Base-by-base conservation (phyloP, 2,888 invertebrate genomes). In the Crematogaster levior region DNA sequence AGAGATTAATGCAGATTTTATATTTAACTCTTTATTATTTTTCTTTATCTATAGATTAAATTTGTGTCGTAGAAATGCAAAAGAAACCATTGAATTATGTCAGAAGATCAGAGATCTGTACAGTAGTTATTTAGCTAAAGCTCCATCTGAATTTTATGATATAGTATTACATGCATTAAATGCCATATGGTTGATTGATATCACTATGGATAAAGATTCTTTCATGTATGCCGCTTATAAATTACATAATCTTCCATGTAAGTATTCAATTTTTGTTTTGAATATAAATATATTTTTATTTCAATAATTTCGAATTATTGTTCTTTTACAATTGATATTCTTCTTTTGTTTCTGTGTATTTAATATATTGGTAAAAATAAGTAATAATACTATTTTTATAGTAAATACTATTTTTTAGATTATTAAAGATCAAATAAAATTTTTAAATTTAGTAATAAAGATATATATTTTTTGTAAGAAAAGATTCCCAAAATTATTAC, bases 181-280 rank as follows among this genome's bases (percentile, higher is more conserved):
- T 30, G 97, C 97, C 1, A 93, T 97, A 92, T 96, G 96, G 96
- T 95, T 95, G 37, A 93, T 96, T 56, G 96, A 97, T 91, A 96
- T 96, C 0, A 91, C 95, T n/a, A 93, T 97, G 0, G 94, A 96
- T 15, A 94, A 95, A 0, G 94, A 95, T 2, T 94, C 96, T 0
- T 95, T 96, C 86, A 87, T 97, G 37, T 95, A 95, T 91, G 95
- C 95, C 85, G 95, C 95, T 24, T 95, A 95, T 86, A 91, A 95
- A 27, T 81, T 96, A 68, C 95, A 95, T 1, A 86, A 84, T n/a
- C 0, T 89, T 1, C 18, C 86, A 68, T 90, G 92, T 92, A 66
- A 85, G 87, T 43, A 73, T 86, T 21, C 37, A 30, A 72, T 37
- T 53, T 24, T 37, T 4, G 3, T 10, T 51, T 53, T 48, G 5